Percentiles rank a stretch among this genome's conserved stretches.
phyloP scores from a whole-genome alignment of 1,140 invertebrate genomes.

The Euglossa dilemma region DNA sequence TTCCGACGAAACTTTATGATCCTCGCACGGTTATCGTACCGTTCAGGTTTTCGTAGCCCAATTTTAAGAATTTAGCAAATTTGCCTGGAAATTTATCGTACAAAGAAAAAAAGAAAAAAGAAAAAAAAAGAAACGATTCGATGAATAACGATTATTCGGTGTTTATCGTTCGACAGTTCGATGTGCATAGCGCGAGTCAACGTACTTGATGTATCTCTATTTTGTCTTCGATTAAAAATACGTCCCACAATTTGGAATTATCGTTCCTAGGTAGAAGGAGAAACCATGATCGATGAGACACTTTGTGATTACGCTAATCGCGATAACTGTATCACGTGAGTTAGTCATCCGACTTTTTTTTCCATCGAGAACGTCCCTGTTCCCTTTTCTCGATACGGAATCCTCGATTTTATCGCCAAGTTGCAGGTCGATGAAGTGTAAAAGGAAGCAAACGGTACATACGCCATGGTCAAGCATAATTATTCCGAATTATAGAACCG shows the following conservation, averaged over 20 bases:
- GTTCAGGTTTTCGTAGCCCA: background rate
- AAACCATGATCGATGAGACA: background rate
- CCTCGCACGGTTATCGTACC: background rate
- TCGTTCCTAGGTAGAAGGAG: background rate
- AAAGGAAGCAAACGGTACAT: background rate
- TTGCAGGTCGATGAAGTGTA: background rate
- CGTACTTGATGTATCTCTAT: slow-evolving; percentile 34
- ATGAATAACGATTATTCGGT: background rate
- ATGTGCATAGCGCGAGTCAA: slow-evolving; percentile 25
- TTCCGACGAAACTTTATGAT: background rate
- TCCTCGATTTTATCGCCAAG: slow-evolving; percentile 4
- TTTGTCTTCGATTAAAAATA: slow-evolving; percentile 2
- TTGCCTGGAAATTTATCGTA: background rate
- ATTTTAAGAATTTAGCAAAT: background rate
- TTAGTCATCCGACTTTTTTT: background rate
- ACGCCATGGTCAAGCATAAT: slow-evolving; percentile 1
- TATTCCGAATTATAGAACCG: slow-evolving; percentile 55
- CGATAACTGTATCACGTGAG: background rate
- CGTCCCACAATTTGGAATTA: background rate
- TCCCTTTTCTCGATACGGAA: background rate
- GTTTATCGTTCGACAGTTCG: slow-evolving; percentile 28
- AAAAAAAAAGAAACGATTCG: background rate
- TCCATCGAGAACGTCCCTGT: background rate
- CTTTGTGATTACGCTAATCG: background rate
- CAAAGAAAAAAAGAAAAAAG: too few relatives aligned